Conservation (phyloP, 2,113 vertebrate species). For the Romanogobio albipinnatus region DNA sequence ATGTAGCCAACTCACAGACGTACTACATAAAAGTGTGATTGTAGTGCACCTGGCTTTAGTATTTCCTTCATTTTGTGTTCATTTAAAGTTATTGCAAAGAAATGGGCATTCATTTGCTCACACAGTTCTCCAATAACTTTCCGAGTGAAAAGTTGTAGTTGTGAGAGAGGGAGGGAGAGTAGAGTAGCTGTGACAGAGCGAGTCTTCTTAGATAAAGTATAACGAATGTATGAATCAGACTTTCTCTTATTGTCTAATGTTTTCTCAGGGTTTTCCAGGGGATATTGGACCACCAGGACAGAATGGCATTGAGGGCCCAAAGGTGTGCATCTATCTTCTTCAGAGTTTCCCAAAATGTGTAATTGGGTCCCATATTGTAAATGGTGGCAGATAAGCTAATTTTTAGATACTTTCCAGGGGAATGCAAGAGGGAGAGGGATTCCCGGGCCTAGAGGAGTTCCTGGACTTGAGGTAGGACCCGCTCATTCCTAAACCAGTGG, state of each 20-base stretch:
- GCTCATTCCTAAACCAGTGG: neutral
- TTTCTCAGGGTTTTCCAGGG: constrained; percentile 81
- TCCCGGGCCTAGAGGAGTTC: constrained; percentile 85
- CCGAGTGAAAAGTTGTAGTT: neutral
- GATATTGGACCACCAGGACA: constrained; percentile 93
- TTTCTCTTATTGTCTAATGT: neutral
- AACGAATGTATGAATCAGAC: neutral
- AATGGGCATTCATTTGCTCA: neutral
- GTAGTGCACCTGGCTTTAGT: neutral
- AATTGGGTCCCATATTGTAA: neutral
- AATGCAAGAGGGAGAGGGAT: constrained; percentile 88
- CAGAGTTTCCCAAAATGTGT: neutral
- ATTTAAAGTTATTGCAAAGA: neutral
- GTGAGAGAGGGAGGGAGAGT: no score
- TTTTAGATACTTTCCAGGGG: constrained; percentile 76
- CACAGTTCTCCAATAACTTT: neutral
- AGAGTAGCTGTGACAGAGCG: neutral
- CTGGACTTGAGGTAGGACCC: constrained; percentile 83
- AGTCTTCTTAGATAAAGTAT: neutral
- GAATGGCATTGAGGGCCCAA: constrained; percentile 90
- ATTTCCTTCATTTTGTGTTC: constrained; percentile 8
- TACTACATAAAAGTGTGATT: neutral
- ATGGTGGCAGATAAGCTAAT: neutral
- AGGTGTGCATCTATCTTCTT: constrained; percentile 77
- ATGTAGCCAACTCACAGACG: neutral